These are phyloP conservation scores for Bostrychus sinensis DNA, from an alignment of 2,113 vertebrate genomes.

Conservation along the genomic window DNA sequence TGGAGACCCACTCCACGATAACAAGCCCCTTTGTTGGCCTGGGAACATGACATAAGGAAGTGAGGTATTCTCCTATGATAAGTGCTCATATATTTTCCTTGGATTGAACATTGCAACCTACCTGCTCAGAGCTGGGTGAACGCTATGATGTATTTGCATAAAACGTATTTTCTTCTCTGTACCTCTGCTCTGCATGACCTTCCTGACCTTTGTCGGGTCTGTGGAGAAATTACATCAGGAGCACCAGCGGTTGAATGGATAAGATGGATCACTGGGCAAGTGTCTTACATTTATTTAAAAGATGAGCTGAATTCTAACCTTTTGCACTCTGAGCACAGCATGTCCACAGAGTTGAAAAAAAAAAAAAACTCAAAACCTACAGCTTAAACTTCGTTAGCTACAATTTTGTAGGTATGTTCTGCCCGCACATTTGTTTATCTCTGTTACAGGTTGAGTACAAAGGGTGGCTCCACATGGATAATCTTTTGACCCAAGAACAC, in stretches of 20 bases:
- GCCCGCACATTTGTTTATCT: not conserved
- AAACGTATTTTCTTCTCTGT: slow-evolving; percentile 4
- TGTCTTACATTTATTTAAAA: slow-evolving; percentile 6
- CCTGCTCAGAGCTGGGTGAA: not conserved
- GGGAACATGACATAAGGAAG: not conserved
- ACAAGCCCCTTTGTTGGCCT: not conserved
- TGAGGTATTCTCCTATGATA: not conserved
- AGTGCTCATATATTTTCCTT: not conserved
- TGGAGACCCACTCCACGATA: not conserved
- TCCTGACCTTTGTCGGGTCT: not conserved
- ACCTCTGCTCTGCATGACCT: not conserved
- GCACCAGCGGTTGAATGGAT: not conserved
- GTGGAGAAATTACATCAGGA: not conserved
- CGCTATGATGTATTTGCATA: not conserved
- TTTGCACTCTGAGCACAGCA: not conserved
- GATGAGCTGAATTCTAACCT: not conserved
- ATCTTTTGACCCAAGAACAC: not conserved
- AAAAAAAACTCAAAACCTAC: not conserved
- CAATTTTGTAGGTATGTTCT: not conserved
- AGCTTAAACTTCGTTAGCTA: not conserved
- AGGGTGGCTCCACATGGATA: not conserved
- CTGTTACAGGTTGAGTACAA: not conserved
- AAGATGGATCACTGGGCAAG: slow-evolving; percentile 3
- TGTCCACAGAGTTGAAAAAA: not conserved
- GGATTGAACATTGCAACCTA: not conserved